phyloP scores from a whole-genome alignment of 2,888 invertebrate species.

The Drosophila demipolita region DNA sequence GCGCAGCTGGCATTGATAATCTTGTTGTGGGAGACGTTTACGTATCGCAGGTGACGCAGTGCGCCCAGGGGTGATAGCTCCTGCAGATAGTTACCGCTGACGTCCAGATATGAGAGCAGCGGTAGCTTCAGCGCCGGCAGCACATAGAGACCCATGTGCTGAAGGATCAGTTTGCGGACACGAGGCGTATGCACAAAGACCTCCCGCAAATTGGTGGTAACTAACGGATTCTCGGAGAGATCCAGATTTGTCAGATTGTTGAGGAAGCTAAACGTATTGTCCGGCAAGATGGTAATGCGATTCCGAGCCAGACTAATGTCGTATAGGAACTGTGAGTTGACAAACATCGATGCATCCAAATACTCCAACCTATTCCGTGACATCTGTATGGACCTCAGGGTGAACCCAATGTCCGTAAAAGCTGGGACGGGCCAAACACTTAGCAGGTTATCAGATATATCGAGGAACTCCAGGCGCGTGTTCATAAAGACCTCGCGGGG shows the following conservation, averaged over 20 bases:
- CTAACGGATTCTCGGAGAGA: slow-evolving; percentile 91
- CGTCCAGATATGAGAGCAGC: slow-evolving; percentile 91
- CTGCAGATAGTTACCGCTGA: slow-evolving; percentile 91
- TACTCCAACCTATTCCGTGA: slow-evolving; percentile 93
- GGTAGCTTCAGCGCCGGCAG: slow-evolving; percentile 92
- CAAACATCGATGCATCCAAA: slow-evolving; percentile 94
- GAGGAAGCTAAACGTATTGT: slow-evolving; percentile 94
- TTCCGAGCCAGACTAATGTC: slow-evolving; percentile 92
- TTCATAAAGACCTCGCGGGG: slow-evolving; percentile 92
- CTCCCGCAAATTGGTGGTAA: slow-evolving; percentile 94
- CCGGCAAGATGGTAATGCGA: slow-evolving; percentile 93
- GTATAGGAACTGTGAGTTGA: slow-evolving; percentile 92
- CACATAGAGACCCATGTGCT: slow-evolving; percentile 91
- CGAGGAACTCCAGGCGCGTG: slow-evolving; percentile 92
- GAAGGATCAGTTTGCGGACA: slow-evolving; percentile 91
- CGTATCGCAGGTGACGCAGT: slow-evolving; percentile 89
- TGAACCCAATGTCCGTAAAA: slow-evolving; percentile 91
- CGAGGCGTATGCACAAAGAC: slow-evolving; percentile 94
- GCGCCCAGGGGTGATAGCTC: slow-evolving; percentile 90
- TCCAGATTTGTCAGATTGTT: slow-evolving; percentile 92
- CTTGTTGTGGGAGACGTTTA: slow-evolving; percentile 92
- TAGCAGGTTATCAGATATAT: slow-evolving; percentile 92
- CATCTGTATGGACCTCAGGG: slow-evolving; percentile 91
- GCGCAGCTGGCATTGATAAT: slow-evolving; percentile 90
- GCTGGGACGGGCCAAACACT: slow-evolving; percentile 92